Evolutionary conservation across 2,888 invertebrate species (phyloP).

Genomic region (Oasisia sp.): DNA sequence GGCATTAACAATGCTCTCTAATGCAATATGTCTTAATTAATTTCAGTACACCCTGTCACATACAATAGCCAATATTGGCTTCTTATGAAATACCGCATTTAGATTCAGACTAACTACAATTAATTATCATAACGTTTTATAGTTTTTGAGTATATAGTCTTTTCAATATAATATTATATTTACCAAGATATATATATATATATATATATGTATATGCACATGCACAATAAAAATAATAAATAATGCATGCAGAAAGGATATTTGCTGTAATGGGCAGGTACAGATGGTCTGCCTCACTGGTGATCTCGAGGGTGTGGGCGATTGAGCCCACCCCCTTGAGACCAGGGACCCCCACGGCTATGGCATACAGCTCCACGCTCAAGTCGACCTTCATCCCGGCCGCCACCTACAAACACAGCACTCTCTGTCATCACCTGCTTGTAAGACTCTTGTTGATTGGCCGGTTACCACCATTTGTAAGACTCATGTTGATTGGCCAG

Average conservation of each 20-base stretch:
- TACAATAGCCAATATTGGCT: no score
- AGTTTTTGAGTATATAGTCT: no score
- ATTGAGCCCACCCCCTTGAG: constrained; percentile 54
- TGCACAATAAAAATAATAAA: not conserved
- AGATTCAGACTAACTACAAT: no score
- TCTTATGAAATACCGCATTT: no score
- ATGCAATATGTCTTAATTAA: no score
- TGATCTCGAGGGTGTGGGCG: constrained; percentile 60
- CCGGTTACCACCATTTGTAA: not conserved
- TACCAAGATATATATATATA: no score
- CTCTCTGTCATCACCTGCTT: not conserved
- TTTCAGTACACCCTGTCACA: no score
- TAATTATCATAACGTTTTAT: no score
- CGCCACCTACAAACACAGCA: constrained; percentile 54
- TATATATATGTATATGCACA: no score
- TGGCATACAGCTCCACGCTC: constrained; percentile 62
- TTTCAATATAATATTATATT: no score
- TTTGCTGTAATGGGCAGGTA: constrained; percentile 61
- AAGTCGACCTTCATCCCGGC: constrained; percentile 64
- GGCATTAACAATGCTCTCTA: no score
- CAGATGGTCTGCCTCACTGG: constrained; percentile 62
- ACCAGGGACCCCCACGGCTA: constrained; percentile 61
- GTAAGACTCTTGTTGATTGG: not conserved
- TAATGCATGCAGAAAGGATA: constrained; percentile 52
- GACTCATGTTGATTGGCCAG: not conserved